phyloP scores from a whole-genome alignment of 1,140 invertebrate genomes.

The Brachionus sp. region DNA sequence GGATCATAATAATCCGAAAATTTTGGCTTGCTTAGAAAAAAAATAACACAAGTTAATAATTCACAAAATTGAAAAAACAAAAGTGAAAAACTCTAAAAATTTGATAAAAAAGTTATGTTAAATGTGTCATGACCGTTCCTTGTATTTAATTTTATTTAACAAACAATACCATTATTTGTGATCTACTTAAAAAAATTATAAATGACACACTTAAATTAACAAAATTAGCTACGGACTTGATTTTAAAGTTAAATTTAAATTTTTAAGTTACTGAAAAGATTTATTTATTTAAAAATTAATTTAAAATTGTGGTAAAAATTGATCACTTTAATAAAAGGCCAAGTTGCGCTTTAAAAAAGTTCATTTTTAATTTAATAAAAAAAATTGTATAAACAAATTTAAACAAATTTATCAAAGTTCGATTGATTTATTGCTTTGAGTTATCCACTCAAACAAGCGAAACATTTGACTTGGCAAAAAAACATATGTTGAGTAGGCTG shows the following conservation, averaged over 20 bases:
- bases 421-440: background rate
- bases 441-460: background rate
- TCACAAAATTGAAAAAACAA: no score
- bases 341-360: background rate
- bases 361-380: background rate
- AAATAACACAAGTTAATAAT: no score
- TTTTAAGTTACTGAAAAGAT: no score
- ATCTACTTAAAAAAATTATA: no score
- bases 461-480: conserved; percentile 45
- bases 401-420: background rate
- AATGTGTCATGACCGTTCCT: no score
- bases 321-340: background rate
- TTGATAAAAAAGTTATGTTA: no score
- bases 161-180: no score
- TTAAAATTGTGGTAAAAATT: background rate
- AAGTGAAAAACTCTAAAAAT: no score
- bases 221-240: background rate
- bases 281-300: background rate
- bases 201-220: no score
- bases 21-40: no score
- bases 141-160: no score
- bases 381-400: background rate
- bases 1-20: no score
- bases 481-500: conserved; percentile 36
- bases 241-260: background rate